Evolutionary conservation across 2,888 invertebrate species (phyloP).

Genomic region (Griposia aprilina): DNA sequence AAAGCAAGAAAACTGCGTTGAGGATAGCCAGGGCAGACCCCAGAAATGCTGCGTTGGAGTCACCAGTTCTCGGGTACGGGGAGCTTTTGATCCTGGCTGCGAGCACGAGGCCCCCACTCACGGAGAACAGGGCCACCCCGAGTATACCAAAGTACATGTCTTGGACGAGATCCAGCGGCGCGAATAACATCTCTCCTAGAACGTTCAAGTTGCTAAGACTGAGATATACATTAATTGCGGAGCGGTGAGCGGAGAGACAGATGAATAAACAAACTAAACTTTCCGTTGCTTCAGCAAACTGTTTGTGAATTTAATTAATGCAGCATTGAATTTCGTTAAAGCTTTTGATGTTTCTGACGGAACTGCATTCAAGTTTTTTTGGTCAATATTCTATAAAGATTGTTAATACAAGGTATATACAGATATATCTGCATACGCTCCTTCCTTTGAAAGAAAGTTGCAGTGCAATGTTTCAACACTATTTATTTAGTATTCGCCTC

Average conservation of each 20-base stretch:
- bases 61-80: constrained; percentile 80
- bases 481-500: constrained; percentile 23
- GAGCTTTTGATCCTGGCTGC: constrained; percentile 74
- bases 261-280: constrained; percentile 44
- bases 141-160: constrained; percentile 86
- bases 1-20: constrained; percentile 82
- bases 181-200: constrained; percentile 87
- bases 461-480: constrained; percentile 19
- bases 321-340: constrained; percentile 16
- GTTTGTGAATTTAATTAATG: constrained; percentile 42
- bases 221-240: constrained; percentile 42
- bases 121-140: constrained; percentile 80
- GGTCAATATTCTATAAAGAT: constrained; percentile 29
- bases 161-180: constrained; percentile 87
- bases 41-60: constrained; percentile 75
- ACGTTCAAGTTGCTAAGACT: constrained; percentile 68
- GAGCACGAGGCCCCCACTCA: constrained; percentile 81
- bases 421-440: constrained; percentile 6
- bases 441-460: constrained; percentile 27
- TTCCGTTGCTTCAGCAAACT: constrained; percentile 29
- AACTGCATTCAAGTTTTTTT: constrained; percentile 29
- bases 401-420: constrained; percentile 29
- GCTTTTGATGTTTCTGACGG: constrained; percentile 47
- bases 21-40: constrained; percentile 78
- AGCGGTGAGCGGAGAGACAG: constrained; percentile 26